Percentiles rank a stretch among this genome's conserved stretches.
Evolutionary conservation across 2,888 invertebrate genomes (phyloP).

Genomic region (Caenorhabditis sp.): DNA sequence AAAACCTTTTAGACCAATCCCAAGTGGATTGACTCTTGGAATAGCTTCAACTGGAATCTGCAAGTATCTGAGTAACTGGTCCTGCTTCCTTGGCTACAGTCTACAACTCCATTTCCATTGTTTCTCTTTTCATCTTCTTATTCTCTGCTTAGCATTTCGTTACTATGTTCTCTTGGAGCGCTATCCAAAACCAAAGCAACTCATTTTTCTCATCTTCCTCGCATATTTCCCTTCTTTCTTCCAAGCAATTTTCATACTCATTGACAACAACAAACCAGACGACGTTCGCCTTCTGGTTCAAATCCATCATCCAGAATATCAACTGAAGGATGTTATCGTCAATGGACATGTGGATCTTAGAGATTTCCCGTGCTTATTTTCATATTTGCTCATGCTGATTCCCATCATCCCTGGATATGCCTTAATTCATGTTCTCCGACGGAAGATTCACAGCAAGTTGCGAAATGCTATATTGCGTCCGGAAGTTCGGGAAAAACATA

Average conservation of each 20-base stretch:
- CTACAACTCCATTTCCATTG: slow-evolving; percentile 50
- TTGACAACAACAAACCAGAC: slow-evolving; percentile 50
- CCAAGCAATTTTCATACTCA: slow-evolving; percentile 33
- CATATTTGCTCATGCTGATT: slow-evolving; percentile 45
- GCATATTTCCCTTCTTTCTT: slow-evolving; percentile 44
- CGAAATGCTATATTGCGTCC: slow-evolving; percentile 44
- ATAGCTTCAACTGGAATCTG: slow-evolving; percentile 40
- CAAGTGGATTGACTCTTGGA: slow-evolving; percentile 48
- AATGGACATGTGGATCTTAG: slow-evolving; percentile 52
- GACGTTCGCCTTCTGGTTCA: slow-evolving; percentile 42
- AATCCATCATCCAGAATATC: slow-evolving; percentile 44
- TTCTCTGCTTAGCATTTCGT: slow-evolving; percentile 43
- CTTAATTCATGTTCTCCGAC: slow-evolving; percentile 29
- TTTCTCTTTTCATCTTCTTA: slow-evolving; percentile 45
- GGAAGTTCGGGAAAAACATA: slow-evolving; percentile 49
- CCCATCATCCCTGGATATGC: slow-evolving; percentile 22
- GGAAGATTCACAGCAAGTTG: slow-evolving; percentile 38
- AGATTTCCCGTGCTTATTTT: slow-evolving; percentile 43
- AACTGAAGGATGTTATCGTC: slow-evolving; percentile 33
- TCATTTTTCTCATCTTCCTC: slow-evolving; percentile 25
- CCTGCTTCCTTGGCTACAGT: slow-evolving; percentile 46
- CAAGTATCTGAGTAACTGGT: slow-evolving; percentile 39
- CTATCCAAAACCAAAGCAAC: slow-evolving; percentile 36
- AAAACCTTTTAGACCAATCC: slow-evolving; percentile 39
- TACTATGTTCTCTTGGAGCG: slow-evolving; percentile 54